Evolutionary conservation across 2,113 vertebrate genomes (phyloP), one percentile per base, ranked within the genome.

Genomic region (Phoenicopterus ruber): DNA sequence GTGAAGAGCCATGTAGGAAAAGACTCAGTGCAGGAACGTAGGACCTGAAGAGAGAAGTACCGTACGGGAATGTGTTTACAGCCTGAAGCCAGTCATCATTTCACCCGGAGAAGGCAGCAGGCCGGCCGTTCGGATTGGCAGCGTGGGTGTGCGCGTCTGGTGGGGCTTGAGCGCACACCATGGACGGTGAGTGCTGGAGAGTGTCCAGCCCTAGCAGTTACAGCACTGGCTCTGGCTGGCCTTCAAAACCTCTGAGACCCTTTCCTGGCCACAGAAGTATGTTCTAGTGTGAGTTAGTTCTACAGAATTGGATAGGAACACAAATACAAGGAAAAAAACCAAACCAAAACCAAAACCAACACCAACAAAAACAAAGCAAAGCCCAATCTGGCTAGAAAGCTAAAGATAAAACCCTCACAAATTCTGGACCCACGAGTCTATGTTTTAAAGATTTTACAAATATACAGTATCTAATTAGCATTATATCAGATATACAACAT

Each of bases 401-500:
- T 85, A 82, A 86, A 93, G 76, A 46, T 78, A 78, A 97, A 96
- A 82, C 82, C 86, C 88, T 97, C 82, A 5, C 91, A 92, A 96
- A 96, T 95, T 96, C 89, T 95, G 86, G 91, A 96, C 78, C 93
- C 92, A 88, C 13, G 6, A 95, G 86, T 90, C 93, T 96, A 86
- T 9, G 6, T 76, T 95, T 95, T 58, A 94, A 94, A 95, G 83
- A 70, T 93, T 96, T 96, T 91, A 97, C 94, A 97, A 90, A 90
- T 96, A 96, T 96, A 93, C 80, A 96, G 84, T 88, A 93, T 96
- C 93, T 97, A 97, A 97, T 95, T 83, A 96, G 63, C 62, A 17
- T 96, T 93, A 90, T 87, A 97, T 94, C 94, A 94, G 95, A 77
- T 97, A 93, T 96, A 96, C 74, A 97, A 95, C 96, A 96, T 97